phyloP scores from a whole-genome alignment of 2,113 vertebrate species.

The Myrmophylax atrothorax region DNA sequence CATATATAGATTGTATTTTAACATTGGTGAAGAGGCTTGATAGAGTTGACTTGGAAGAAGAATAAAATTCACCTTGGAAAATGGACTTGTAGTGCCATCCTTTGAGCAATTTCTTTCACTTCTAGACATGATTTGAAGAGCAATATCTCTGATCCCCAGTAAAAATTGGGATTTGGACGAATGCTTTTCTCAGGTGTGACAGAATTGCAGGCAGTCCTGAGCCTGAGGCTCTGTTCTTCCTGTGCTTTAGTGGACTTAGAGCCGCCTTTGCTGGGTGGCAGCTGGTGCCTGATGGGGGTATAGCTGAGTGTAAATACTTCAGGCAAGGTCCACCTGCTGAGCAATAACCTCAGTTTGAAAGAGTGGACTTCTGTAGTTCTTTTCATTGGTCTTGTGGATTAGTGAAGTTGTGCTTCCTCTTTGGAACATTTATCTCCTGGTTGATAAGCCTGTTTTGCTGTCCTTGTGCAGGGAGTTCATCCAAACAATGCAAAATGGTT shows the following conservation, averaged over 20 bases:
- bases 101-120: not conserved
- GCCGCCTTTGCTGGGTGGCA: not conserved
- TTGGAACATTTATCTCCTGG: not conserved
- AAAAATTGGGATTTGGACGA: not conserved
- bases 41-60: not conserved
- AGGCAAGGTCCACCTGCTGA: not conserved
- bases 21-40: not conserved
- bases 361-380: not conserved
- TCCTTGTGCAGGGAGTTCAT: not conserved
- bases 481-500: not conserved
- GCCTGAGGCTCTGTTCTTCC: not conserved
- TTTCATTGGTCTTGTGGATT: not conserved
- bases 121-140: not conserved
- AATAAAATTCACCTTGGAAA: not conserved
- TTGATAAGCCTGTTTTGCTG: not conserved
- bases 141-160: not conserved
- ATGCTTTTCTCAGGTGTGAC: not conserved
- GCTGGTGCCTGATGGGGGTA: not conserved
- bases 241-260: fast-evolving
- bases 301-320: not conserved
- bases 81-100: not conserved
- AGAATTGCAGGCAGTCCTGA: not conserved
- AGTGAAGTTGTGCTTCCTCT: not conserved
- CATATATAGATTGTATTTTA: not conserved
- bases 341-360: not conserved